Evolutionary conservation across 1,140 invertebrate genomes (phyloP).

Genomic region (Danaus plexippus): DNA sequence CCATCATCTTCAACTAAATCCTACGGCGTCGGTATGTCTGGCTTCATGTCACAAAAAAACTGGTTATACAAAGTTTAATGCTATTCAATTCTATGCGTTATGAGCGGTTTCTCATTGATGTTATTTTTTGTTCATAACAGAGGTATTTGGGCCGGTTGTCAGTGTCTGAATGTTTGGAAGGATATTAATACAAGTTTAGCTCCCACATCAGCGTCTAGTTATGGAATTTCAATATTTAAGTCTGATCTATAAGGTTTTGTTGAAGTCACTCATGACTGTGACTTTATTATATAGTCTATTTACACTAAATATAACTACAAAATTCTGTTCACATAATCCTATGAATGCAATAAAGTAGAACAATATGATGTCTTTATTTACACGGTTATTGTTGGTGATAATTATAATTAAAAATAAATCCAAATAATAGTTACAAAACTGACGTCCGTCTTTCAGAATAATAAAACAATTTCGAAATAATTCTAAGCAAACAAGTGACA

Average conservation of each 20-base stretch:
- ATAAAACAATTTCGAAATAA: conserved; percentile 25
- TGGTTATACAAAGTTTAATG: conserved; percentile 24
- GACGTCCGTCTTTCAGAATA: conserved; percentile 4
- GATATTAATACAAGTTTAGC: conserved; percentile 13
- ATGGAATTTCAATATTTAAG: too few species aligned
- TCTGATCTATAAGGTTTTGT: too few species aligned
- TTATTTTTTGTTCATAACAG: conserved; percentile 36
- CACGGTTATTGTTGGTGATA: too few species aligned
- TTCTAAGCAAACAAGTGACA: conserved; percentile 23
- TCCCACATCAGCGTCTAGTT: conserved; percentile 1
- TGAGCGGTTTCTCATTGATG: conserved; percentile 39
- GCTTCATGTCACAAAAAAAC: conserved; percentile 29
- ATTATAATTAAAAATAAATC: too few species aligned
- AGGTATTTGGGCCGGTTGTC: conserved; percentile 27
- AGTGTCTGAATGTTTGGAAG: conserved; percentile 23
- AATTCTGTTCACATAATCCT: too few species aligned
- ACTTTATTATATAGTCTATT: too few species aligned
- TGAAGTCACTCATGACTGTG: too few species aligned
- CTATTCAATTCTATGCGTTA: conserved; percentile 39
- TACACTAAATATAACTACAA: too few species aligned
- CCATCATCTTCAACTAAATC: too few species aligned
- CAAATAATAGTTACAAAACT: too few species aligned
- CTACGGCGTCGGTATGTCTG: conserved; percentile 44
- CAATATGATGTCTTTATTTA: too few species aligned
- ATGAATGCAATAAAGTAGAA: too few species aligned